These are phyloP conservation scores for Spatula clypeata DNA, from an alignment of 2,797 vertebrate species.

Conservation along the genomic window DNA sequence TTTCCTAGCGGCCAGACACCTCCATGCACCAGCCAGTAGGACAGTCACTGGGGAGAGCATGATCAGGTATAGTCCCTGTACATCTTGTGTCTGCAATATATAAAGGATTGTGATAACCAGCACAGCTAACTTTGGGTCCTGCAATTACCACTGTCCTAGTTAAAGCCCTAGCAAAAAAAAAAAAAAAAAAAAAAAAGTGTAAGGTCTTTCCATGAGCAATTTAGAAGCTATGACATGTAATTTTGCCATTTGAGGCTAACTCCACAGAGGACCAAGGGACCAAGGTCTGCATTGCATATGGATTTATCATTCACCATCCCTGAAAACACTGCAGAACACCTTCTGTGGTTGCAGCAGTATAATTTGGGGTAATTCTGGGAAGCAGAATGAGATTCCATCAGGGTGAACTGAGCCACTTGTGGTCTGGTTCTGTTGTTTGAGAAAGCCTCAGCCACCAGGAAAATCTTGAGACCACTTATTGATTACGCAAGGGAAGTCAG, in stretches of 20 bases:
- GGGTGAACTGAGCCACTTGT: background rate
- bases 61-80: too few species aligned
- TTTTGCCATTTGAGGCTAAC: background rate
- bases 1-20: background rate
- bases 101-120: background rate
- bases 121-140: background rate
- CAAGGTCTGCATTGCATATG: accelerated
- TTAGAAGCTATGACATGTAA: background rate
- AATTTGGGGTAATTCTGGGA: background rate
- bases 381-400: background rate
- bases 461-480: background rate
- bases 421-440: background rate
- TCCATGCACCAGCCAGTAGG: background rate
- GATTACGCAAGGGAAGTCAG: background rate
- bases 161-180: background rate
- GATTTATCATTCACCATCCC: accelerated
- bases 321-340: background rate
- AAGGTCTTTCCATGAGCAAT: background rate
- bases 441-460: background rate
- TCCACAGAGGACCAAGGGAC: background rate
- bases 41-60: background rate
- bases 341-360: background rate
- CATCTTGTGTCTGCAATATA: background rate
- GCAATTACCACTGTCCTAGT: background rate
- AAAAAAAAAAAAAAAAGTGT: background rate